phyloP scores from a whole-genome alignment of 2,888 invertebrate species.

The Venusia cambrica region DNA sequence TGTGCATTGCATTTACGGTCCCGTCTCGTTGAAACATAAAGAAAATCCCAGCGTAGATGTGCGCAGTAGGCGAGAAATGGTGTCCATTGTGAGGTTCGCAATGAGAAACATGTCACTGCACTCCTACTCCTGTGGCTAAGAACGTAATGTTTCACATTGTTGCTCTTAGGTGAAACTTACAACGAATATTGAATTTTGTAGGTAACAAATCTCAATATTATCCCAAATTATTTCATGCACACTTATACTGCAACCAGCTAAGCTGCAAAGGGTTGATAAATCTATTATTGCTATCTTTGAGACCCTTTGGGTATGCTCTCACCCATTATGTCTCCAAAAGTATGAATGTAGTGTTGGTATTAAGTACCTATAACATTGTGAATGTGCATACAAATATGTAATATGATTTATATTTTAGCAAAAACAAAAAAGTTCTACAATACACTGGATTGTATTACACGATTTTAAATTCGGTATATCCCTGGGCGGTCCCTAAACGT shows the following conservation, averaged over 20 bases:
- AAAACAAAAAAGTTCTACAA: too few relatives aligned
- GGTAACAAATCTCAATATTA: too few relatives aligned
- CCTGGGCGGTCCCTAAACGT: slow-evolving; percentile 34
- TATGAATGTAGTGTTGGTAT: too few relatives aligned
- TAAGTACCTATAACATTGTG: too few relatives aligned
- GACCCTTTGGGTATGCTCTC: too few relatives aligned
- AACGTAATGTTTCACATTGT: slow-evolving; percentile 51
- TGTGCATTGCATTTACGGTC: background rate
- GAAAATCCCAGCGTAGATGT: slow-evolving; percentile 17
- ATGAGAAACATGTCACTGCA: slow-evolving; percentile 55
- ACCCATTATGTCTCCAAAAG: too few relatives aligned
- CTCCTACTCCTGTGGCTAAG: slow-evolving; percentile 40
- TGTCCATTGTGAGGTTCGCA: slow-evolving; percentile 47
- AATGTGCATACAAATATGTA: too few relatives aligned
- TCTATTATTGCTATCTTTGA: too few relatives aligned
- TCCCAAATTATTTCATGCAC: too few relatives aligned
- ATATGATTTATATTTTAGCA: too few relatives aligned
- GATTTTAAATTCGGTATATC: slow-evolving; percentile 25
- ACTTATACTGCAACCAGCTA: too few relatives aligned
- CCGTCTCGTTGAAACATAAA: slow-evolving; percentile 5
- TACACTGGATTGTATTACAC: slow-evolving; percentile 16
- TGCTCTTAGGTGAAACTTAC: slow-evolving; percentile 1
- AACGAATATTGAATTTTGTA: slow-evolving; percentile 1
- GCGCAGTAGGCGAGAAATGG: slow-evolving; percentile 32
- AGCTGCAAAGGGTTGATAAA: too few relatives aligned